These are phyloP conservation scores for Thunnus maccoyii DNA, from an alignment of 2,113 vertebrate species.

Conservation along the genomic window DNA sequence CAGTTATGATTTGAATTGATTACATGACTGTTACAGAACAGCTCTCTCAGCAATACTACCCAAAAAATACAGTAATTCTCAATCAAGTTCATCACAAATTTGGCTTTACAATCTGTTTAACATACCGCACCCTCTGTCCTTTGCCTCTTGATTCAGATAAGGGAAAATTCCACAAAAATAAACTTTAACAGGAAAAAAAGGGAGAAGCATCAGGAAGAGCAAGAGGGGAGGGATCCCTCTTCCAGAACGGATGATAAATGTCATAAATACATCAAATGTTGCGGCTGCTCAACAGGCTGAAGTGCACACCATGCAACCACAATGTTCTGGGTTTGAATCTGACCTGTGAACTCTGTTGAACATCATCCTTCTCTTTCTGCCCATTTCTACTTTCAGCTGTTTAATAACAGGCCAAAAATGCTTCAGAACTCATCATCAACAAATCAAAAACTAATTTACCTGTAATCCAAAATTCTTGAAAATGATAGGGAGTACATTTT, in stretches of 20 bases:
- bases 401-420: not conserved
- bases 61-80: not conserved
- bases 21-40: not conserved
- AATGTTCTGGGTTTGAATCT: not conserved
- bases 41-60: not conserved
- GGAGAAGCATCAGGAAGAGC: not conserved
- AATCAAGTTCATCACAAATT: not conserved
- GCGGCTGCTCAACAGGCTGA: not conserved
- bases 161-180: not conserved
- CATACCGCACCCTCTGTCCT: not conserved
- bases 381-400: not conserved
- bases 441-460: not conserved
- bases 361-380: not conserved
- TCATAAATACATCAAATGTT: conserved; percentile 15
- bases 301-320: not conserved
- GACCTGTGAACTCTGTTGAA: conserved; percentile 4
- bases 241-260: conserved; percentile 18
- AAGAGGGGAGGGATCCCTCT: conserved; percentile 1
- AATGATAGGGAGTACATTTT: not conserved
- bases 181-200: not conserved
- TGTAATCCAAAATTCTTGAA: not conserved
- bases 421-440: no score
- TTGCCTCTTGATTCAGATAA: not conserved
- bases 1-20: not conserved
- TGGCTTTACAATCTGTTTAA: not conserved